A percentile compares a stretch with the other conserved stretches of the same genome.
phyloP scores from a whole-genome alignment of 2,113 vertebrate genomes.

The Loxodonta africana region DNA sequence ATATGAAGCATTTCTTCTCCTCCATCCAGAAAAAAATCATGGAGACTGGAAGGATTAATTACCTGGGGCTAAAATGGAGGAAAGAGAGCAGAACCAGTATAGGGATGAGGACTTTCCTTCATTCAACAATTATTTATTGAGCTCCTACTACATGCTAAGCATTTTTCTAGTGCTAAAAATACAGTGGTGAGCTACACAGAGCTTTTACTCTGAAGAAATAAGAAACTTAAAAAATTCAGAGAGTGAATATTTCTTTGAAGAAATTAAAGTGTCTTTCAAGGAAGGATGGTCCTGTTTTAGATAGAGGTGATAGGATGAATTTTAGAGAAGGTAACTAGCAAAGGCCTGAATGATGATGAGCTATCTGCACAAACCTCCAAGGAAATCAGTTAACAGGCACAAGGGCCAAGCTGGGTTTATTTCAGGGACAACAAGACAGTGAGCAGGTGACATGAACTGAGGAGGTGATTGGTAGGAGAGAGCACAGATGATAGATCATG shows the following conservation, averaged over 20 bases:
- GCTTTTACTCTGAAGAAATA: not conserved
- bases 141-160: not conserved
- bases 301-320: not conserved
- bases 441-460: not conserved
- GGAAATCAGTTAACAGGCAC: not conserved
- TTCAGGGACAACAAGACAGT: not conserved
- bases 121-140: not conserved
- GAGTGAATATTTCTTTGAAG: not conserved
- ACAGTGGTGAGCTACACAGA: not conserved
- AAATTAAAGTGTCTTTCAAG: not conserved
- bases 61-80: not conserved
- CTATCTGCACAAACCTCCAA: not conserved
- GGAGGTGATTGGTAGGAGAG: not conserved
- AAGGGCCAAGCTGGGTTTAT: not conserved
- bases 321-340: not conserved
- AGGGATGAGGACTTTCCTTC: not conserved
- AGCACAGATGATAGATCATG: not conserved
- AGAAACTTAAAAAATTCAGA: not conserved
- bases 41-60: not conserved
- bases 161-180: not conserved
- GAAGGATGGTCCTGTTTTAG: not conserved
- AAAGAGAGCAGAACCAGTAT: not conserved
- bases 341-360: not conserved
- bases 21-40: not conserved
- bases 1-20: not conserved